These are phyloP conservation scores for Leucosticte australis DNA, from an alignment of 2,113 vertebrate genomes.

Conservation along the genomic window DNA sequence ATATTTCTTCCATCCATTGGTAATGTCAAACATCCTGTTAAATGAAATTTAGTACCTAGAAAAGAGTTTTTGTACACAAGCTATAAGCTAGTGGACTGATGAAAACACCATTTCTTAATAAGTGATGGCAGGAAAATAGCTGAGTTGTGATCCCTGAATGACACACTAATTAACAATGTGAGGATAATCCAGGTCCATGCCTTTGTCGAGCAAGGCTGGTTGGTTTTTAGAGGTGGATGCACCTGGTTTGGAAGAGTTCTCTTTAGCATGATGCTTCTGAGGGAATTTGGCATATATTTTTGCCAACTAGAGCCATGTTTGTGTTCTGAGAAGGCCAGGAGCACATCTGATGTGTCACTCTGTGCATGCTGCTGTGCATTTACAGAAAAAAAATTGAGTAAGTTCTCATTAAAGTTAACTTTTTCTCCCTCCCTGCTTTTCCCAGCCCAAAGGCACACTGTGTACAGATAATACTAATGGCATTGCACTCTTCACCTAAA, in stretches of 20 bases:
- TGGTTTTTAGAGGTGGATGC: neutral
- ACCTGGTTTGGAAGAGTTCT: neutral
- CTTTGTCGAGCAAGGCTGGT: neutral
- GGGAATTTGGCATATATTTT: neutral
- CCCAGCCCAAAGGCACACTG: neutral
- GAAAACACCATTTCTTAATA: neutral
- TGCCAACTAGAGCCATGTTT: neutral
- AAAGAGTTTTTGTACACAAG: neutral
- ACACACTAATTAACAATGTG: neutral
- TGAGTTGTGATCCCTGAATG: neutral
- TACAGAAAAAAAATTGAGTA: neutral
- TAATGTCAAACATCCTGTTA: neutral
- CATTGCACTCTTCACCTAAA: neutral
- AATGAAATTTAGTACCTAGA: neutral
- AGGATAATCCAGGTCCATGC: neutral
- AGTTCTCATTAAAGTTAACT: neutral
- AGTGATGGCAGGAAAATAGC: neutral
- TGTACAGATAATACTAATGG: neutral
- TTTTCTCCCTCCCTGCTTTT: neutral
- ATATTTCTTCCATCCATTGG: neutral
- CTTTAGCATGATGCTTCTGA: neutral
- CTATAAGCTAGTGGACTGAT: neutral
- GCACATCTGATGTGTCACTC: fast-evolving
- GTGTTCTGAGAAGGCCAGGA: neutral
- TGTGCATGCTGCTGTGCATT: neutral